Base-by-base conservation (phyloP, 2,113 vertebrate species). In the Prolemur simus region DNA sequence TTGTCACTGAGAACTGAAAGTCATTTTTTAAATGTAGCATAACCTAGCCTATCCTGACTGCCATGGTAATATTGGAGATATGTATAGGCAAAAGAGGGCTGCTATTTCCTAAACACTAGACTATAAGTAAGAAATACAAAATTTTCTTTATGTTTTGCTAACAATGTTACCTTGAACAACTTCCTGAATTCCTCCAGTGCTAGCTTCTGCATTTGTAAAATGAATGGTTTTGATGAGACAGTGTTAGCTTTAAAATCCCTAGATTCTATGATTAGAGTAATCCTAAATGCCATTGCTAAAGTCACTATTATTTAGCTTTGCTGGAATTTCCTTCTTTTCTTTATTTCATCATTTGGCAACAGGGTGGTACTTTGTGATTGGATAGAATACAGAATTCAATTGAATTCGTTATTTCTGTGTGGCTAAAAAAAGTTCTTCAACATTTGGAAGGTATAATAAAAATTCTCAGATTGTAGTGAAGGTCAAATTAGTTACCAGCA, bases 361-460 rank as follows among this genome's bases (percentile, higher is more conserved):
- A n/a, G 0, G 52, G 37, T 91, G 9, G 2, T 37, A 45, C 5
- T 85, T 87, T 58, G 56, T 63, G 10, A 11, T 74, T 60, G 6
- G 2, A n/a, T 17, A 93, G 47, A 64, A 42, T 37, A 39, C n/a
- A 84, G 45, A 89, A 92, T 56, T 86, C 29, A 78, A 56, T 66
- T 54, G 29, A 87, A 42, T 39, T 78, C 83, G 3, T 8, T 86
- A 25, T 80, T 84, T 80, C 34, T 34, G 14, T 86, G 29, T 91
- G 60, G 23, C 71, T 21, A 15, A 52, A 88, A 39, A 94, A 83
- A 42, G 17, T 56, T 39, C 42, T 78, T 94, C 37, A 87, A 11
- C 29, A 92, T 54, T 96, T 60, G 25, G 25, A 95, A 94, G 12
- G 14, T 20, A 14, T 52, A 78, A 56, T 47, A 94, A 93, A 95